These are phyloP conservation scores for Ditylenchus dipsaci DNA, from an alignment of 1,140 invertebrate genomes.

Conservation along the genomic window DNA sequence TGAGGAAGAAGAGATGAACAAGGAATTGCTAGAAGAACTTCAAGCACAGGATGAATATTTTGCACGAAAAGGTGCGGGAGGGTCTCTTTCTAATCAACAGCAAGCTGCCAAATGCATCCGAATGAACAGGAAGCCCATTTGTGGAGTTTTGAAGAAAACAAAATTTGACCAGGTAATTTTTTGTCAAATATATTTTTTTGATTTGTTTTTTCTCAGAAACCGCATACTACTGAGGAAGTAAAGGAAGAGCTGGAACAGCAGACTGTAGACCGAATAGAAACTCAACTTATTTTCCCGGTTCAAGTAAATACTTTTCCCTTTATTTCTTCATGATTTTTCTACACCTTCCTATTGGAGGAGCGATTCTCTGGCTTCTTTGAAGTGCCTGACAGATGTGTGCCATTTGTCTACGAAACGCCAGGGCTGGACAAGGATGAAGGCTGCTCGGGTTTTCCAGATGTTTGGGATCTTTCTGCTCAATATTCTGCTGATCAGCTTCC, in stretches of 20 bases:
- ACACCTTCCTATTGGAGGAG: slow-evolving; percentile 6
- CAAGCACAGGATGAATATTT: not conserved
- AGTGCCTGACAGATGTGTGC: slow-evolving; percentile 22
- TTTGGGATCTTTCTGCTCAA: not conserved
- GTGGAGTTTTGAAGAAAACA: no score
- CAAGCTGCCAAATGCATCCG: not conserved
- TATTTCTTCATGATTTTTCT: not conserved
- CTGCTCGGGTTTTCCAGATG: slow-evolving; percentile 4
- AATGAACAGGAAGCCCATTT: not conserved
- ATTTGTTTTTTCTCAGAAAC: not conserved
- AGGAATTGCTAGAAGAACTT: not conserved
- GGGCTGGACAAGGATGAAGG: not conserved
- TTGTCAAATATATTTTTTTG: not conserved
- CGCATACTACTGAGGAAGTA: no score
- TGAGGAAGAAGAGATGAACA: not conserved
- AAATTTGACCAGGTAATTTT: no score
- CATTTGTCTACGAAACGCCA: not conserved
- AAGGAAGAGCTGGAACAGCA: not conserved
- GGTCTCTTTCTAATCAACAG: not conserved
- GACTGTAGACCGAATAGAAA: not conserved
- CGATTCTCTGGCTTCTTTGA: slow-evolving; percentile 20
- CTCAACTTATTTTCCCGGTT: not conserved
- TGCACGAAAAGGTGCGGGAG: not conserved
- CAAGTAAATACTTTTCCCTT: not conserved
- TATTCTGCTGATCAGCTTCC: not conserved